phyloP scores from a whole-genome alignment of 1,140 invertebrate genomes.

The Chironomus tepperi region DNA sequence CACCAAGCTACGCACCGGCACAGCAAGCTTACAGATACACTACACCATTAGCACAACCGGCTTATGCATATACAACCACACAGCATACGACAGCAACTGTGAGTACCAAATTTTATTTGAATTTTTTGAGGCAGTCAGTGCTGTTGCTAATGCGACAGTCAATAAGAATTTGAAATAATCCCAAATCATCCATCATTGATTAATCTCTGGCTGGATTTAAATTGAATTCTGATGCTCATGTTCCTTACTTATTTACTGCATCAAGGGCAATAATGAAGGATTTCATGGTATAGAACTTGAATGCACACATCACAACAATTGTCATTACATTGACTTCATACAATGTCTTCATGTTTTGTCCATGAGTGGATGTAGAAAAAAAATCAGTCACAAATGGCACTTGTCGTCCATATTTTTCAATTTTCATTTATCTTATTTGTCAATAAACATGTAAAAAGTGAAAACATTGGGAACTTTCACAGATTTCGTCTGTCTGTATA shows the following conservation, averaged over 20 bases:
- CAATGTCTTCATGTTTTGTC: not conserved
- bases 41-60: slow-evolving; percentile 36
- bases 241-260: not conserved
- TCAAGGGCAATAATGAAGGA: not conserved
- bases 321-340: not conserved
- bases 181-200: not conserved
- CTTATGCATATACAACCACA: slow-evolving; percentile 39
- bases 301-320: too few species aligned
- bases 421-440: too few species aligned
- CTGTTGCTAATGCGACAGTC: too few species aligned
- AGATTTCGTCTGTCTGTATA: not conserved
- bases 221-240: not conserved
- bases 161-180: too few species aligned
- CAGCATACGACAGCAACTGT: slow-evolving; percentile 39
- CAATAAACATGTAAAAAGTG: too few species aligned
- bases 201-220: not conserved
- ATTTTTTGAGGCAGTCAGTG: too few species aligned
- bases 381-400: too few species aligned
- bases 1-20: slow-evolving; percentile 38
- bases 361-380: not conserved
- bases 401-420: too few species aligned
- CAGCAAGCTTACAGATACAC: slow-evolving; percentile 39
- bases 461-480: not conserved
- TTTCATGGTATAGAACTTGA: not conserved
- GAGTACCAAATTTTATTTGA: slow-evolving; percentile 29